These are phyloP conservation scores for Eupithecia dodoneata DNA, from an alignment of 2,888 invertebrate genomes.

Conservation along the genomic window DNA sequence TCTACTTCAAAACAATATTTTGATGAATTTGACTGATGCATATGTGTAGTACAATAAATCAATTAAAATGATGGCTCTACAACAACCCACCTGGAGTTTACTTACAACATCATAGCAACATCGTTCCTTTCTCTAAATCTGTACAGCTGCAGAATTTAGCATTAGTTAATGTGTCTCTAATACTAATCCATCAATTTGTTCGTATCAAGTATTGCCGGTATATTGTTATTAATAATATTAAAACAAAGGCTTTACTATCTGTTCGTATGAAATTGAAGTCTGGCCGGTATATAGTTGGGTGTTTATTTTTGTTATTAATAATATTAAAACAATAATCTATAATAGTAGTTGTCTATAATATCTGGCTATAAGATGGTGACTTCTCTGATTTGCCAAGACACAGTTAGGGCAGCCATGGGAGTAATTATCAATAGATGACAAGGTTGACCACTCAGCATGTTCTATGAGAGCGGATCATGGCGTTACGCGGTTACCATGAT, in stretches of 20 bases:
- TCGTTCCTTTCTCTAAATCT: slow-evolving; percentile 35
- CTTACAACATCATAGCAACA: slow-evolving; percentile 36
- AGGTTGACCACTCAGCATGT: background rate
- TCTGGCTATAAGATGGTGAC: background rate
- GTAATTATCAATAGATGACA: background rate
- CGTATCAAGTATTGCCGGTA: background rate
- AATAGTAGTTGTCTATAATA: too few species aligned
- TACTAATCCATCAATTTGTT: background rate
- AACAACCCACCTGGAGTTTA: slow-evolving; percentile 44
- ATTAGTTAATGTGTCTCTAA: slow-evolving; percentile 16
- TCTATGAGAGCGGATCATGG: background rate
- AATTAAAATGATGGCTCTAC: slow-evolving; percentile 24
- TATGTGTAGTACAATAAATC: slow-evolving; percentile 35
- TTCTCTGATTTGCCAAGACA: background rate
- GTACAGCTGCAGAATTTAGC: slow-evolving; percentile 37
- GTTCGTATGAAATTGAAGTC: too few species aligned
- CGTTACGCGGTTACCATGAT: background rate
- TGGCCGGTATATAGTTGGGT: background rate
- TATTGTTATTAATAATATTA: too few species aligned
- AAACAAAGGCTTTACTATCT: too few species aligned
- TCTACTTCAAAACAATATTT: background rate
- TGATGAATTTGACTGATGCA: background rate
- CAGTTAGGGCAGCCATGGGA: background rate
- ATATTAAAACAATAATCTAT: background rate
- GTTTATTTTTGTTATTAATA: background rate